A percentile compares a stretch with the other conserved stretches of the same genome.
These are phyloP conservation scores for Caranx melampygus DNA, from an alignment of 2,113 vertebrate species.

Conservation along the genomic window DNA sequence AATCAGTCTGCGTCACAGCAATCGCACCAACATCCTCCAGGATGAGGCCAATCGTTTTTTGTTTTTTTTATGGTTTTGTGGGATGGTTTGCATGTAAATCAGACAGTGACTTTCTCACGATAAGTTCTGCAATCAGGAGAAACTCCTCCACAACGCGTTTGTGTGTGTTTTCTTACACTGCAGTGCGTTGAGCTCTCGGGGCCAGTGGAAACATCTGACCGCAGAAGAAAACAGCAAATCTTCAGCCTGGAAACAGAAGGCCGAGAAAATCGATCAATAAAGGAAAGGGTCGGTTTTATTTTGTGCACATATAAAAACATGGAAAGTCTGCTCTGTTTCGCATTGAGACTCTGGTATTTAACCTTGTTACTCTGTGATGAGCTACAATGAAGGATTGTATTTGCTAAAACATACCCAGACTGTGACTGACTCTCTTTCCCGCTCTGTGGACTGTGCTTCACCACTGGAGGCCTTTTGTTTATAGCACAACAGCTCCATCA, in stretches of 20 bases:
- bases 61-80: constrained; percentile 35
- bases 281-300: too few relatives aligned
- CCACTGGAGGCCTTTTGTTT: constrained; percentile 34
- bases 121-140: constrained; percentile 24
- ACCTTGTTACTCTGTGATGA: too few relatives aligned
- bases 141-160: neutral
- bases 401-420: neutral
- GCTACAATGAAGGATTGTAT: too few relatives aligned
- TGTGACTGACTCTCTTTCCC: neutral
- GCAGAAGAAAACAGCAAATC: too few relatives aligned
- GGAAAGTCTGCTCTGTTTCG: too few relatives aligned
- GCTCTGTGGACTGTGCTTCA: neutral
- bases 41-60: constrained; percentile 55
- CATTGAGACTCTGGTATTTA: too few relatives aligned
- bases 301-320: too few relatives aligned
- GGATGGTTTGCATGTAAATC: constrained; percentile 21
- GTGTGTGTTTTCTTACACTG: too few relatives aligned
- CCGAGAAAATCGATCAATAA: too few relatives aligned
- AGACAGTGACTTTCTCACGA: neutral
- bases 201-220: too few relatives aligned
- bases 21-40: constrained; percentile 38
- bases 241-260: too few relatives aligned
- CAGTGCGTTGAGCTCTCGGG: too few relatives aligned
- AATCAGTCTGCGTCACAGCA: constrained; percentile 45
- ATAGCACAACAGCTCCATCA: constrained; percentile 34